phyloP scores from a whole-genome alignment of 2,113 vertebrate genomes.

The Varanus salvator region DNA sequence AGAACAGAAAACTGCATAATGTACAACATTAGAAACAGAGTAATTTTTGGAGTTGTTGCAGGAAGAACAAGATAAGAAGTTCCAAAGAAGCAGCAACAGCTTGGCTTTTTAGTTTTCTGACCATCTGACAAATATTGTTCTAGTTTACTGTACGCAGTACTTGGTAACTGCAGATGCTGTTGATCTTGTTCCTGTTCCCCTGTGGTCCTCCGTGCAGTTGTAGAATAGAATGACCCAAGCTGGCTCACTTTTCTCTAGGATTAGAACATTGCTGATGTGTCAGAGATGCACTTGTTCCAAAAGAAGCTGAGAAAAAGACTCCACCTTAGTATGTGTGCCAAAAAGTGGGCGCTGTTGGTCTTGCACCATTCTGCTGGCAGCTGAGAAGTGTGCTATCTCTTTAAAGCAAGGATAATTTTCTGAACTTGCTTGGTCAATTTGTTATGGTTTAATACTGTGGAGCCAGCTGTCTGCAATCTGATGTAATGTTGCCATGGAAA shows the following conservation, averaged over 20 bases:
- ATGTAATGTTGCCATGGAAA: constrained; percentile 87
- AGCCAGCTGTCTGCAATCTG: constrained; percentile 87
- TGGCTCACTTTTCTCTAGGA: constrained; percentile 70
- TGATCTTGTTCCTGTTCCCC: constrained; percentile 56
- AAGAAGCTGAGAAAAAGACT: constrained; percentile 59
- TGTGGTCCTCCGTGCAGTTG: constrained; percentile 30
- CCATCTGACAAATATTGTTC: constrained; percentile 58
- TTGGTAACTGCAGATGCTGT: constrained; percentile 72
- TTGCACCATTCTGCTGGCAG: constrained; percentile 64
- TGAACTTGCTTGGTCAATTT: constrained; percentile 76
- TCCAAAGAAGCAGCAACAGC: constrained; percentile 2
- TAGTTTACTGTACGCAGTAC: constrained; percentile 37
- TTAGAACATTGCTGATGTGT: constrained; percentile 83
- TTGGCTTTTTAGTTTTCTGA: constrained; percentile 1
- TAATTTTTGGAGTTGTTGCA: not conserved
- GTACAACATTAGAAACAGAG: accelerated
- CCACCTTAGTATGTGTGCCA: constrained; percentile 68
- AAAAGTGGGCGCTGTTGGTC: constrained; percentile 59
- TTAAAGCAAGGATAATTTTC: constrained; percentile 70
- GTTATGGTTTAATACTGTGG: constrained; percentile 82
- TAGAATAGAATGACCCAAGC: constrained; percentile 60
- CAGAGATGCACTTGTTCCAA: constrained; percentile 79
- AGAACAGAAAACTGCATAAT: not conserved
- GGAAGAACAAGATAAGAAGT: not conserved
- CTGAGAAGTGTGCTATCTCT: constrained; percentile 62